phyloP scores from a whole-genome alignment of 2,888 invertebrate species.

The Drosophila rellima region DNA sequence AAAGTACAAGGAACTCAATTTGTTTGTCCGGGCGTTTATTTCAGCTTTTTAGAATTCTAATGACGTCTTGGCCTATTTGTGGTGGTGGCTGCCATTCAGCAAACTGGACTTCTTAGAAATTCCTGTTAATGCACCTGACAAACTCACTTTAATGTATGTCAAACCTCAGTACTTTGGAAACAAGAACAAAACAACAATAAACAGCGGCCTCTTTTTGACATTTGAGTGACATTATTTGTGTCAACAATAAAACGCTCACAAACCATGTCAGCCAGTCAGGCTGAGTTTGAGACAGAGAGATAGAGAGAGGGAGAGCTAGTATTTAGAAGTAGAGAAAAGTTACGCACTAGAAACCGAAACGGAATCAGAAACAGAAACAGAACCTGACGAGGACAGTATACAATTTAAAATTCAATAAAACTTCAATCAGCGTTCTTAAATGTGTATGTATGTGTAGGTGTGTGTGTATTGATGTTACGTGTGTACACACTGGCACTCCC shows the following conservation, averaged over 20 bases:
- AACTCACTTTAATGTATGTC: conserved; percentile 76
- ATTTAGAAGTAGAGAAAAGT: conserved; percentile 22
- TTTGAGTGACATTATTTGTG: conserved; percentile 81
- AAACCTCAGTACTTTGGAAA: conserved; percentile 61
- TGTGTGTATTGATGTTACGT: conserved; percentile 41
- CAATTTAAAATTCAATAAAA: conserved; percentile 80
- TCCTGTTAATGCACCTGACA: conserved; percentile 67
- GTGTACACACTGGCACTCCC: conserved; percentile 60
- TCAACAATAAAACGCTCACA: conserved; percentile 79
- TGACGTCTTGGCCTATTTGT: conserved; percentile 50
- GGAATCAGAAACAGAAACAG: conserved; percentile 16
- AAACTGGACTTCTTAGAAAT: conserved; percentile 45
- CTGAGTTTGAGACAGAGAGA: conserved; percentile 7
- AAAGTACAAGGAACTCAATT: conserved; percentile 46
- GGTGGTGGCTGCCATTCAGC: conserved; percentile 20
- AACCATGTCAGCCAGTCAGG: conserved; percentile 43
- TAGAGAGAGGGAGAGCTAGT: conserved; percentile 8
- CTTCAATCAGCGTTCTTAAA: conserved; percentile 77
- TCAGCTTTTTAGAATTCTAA: conserved; percentile 38
- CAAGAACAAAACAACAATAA: conserved; percentile 40
- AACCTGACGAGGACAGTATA: conserved; percentile 39
- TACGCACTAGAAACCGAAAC: conserved; percentile 33
- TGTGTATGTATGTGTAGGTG: conserved; percentile 32
- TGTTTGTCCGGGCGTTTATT: conserved; percentile 26
- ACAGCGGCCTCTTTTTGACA: conserved; percentile 75